Percentiles rank a stretch among this genome's conserved stretches.
Evolutionary conservation across 2,888 invertebrate genomes (phyloP).

Genomic region (Brachyptera putata): DNA sequence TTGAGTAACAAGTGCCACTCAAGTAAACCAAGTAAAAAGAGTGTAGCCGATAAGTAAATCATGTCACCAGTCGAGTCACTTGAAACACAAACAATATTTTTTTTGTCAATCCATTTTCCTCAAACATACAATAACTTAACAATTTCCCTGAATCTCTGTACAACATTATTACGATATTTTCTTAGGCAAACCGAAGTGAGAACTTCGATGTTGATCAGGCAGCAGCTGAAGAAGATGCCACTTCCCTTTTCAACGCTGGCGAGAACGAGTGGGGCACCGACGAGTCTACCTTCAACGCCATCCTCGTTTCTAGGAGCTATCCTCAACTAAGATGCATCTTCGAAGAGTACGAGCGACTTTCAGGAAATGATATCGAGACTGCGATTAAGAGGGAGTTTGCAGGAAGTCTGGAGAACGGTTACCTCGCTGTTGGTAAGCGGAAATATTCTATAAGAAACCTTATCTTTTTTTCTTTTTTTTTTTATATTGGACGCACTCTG

Average conservation of each 20-base stretch:
- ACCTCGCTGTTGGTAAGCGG: conserved; percentile 45
- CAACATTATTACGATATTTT: too few species aligned
- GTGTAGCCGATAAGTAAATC: too few species aligned
- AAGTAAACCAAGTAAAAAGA: too few species aligned
- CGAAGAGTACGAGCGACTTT: conserved; percentile 46
- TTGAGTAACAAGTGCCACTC: too few species aligned
- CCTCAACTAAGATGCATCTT: conserved; percentile 47
- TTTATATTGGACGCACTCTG: too few species aligned
- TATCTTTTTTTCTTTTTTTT: too few species aligned
- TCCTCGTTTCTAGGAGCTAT: conserved; percentile 48
- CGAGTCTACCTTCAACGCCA: conserved; percentile 47
- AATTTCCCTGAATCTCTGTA: too few species aligned
- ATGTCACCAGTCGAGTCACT: too few species aligned
- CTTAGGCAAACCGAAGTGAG: conserved; percentile 49
- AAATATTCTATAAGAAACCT: too few species aligned
- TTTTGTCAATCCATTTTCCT: too few species aligned
- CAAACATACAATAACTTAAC: too few species aligned
- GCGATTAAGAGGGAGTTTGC: conserved; percentile 45
- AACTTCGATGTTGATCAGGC: conserved; percentile 45
- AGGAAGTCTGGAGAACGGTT: conserved; percentile 45
- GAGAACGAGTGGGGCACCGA: conserved; percentile 47
- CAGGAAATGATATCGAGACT: conserved; percentile 44
- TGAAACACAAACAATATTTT: too few species aligned
- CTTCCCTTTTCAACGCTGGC: conserved; percentile 42
- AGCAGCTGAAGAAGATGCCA: conserved; percentile 46